Evolutionary conservation across 2,113 vertebrate species (phyloP).

Genomic region (Hippopotamus amphibius): DNA sequence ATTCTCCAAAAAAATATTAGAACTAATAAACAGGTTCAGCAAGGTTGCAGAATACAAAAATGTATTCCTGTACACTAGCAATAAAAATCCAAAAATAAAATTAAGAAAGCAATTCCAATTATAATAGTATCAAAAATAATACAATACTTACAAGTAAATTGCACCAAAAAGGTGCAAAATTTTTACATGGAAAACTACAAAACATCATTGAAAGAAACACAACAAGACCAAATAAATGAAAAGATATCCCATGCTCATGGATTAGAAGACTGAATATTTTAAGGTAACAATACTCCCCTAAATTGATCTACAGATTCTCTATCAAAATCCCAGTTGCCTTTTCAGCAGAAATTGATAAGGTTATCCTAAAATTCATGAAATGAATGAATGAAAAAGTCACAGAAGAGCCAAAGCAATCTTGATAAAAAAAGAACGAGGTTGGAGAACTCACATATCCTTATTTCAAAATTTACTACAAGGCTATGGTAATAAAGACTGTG

Average conservation of each 20-base stretch:
- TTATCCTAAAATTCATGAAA: neutral
- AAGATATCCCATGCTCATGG: neutral
- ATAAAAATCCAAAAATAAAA: constrained; percentile 7
- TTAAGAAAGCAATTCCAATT: constrained; percentile 39
- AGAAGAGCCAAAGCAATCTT: constrained; percentile 24
- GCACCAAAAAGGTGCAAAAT: neutral
- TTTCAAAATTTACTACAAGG: neutral
- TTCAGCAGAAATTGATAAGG: neutral
- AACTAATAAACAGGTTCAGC: neutral
- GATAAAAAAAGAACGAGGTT: neutral
- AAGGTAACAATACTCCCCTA: neutral
- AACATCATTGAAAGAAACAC: neutral
- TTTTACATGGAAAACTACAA: neutral
- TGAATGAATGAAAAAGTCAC: neutral
- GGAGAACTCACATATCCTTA: neutral
- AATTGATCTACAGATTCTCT: constrained; percentile 24
- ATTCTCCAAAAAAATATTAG: neutral
- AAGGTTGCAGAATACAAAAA: neutral
- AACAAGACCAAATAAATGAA: neutral
- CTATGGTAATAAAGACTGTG: neutral
- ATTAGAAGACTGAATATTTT: constrained; percentile 17
- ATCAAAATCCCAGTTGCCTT: constrained; percentile 11
- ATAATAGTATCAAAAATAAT: neutral
- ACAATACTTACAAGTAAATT: neutral
- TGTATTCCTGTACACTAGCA: constrained; percentile 7